These are phyloP conservation scores for Spinus olivaceus DNA, from an alignment of 2,797 vertebrate genomes.

Conservation along the genomic window DNA sequence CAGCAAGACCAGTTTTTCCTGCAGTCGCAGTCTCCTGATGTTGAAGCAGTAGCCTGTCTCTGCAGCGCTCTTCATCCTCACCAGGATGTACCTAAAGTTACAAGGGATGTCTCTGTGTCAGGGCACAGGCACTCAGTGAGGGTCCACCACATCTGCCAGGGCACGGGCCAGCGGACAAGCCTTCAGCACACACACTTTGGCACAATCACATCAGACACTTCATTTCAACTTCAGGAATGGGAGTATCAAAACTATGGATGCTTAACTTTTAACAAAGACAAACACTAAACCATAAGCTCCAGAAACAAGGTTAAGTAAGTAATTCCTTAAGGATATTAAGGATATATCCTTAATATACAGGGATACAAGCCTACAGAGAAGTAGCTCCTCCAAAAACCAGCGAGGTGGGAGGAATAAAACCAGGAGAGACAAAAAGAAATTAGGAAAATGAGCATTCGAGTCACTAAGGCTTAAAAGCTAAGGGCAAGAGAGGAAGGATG, in stretches of 20 bases:
- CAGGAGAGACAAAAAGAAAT: neutral
- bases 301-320: neutral
- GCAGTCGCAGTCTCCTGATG: constrained; percentile 81
- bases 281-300: neutral
- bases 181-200: neutral
- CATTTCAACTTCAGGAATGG: neutral
- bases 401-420: neutral
- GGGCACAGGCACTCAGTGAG: neutral
- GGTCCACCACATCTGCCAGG: neutral
- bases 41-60: constrained; percentile 90
- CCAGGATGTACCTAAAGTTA: constrained; percentile 83
- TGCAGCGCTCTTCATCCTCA: constrained; percentile 91
- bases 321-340: neutral
- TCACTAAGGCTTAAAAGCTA: neutral
- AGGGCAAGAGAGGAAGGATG: neutral
- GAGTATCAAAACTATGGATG: neutral
- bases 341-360: neutral
- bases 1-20: constrained; percentile 87
- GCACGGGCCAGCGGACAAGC: neutral
- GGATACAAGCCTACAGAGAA: neutral
- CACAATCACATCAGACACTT: neutral
- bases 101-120: constrained; percentile 18
- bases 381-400: neutral
- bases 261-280: neutral
- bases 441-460: neutral